Percentiles rank a stretch among this genome's conserved stretches.
Conservation (phyloP, 2,888 invertebrate genomes). For the Drosophila neoperkinsi region DNA sequence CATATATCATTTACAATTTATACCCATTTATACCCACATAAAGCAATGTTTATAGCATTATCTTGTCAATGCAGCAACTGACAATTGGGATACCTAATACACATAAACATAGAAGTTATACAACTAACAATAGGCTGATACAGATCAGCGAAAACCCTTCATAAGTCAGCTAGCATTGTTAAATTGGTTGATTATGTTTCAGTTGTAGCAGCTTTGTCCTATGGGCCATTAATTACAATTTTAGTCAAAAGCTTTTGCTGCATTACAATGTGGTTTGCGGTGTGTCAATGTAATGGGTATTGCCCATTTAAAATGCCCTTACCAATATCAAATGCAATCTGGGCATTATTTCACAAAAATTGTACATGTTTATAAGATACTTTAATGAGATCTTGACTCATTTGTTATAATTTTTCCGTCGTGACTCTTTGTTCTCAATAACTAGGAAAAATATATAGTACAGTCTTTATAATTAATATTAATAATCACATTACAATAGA, state of each 20-base stretch:
- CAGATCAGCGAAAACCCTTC: slow-evolving; percentile 4
- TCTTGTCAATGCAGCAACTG: slow-evolving; percentile 34
- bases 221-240: slow-evolving; percentile 59
- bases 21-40: slow-evolving; percentile 15
- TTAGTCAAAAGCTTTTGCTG: not conserved
- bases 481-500: slow-evolving; percentile 48
- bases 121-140: not conserved
- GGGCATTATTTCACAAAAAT: too few relatives aligned
- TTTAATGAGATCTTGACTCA: slow-evolving; percentile 4
- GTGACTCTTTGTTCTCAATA: slow-evolving; percentile 4
- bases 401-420: slow-evolving; percentile 14
- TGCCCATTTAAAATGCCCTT: not conserved
- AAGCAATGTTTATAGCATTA: slow-evolving; percentile 42
- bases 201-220: slow-evolving; percentile 58
- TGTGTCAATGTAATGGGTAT: not conserved
- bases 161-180: slow-evolving; percentile 16
- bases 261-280: not conserved
- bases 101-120: slow-evolving; percentile 12
- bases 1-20: not conserved
- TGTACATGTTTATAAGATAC: not conserved
- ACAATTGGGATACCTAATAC: slow-evolving; percentile 13
- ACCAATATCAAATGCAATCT: not conserved
- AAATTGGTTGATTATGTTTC: slow-evolving; percentile 52
- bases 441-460: not conserved
- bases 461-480: slow-evolving; percentile 13